Base-by-base conservation (phyloP, 2,797 vertebrate species). In the Lemur catta region DNA sequence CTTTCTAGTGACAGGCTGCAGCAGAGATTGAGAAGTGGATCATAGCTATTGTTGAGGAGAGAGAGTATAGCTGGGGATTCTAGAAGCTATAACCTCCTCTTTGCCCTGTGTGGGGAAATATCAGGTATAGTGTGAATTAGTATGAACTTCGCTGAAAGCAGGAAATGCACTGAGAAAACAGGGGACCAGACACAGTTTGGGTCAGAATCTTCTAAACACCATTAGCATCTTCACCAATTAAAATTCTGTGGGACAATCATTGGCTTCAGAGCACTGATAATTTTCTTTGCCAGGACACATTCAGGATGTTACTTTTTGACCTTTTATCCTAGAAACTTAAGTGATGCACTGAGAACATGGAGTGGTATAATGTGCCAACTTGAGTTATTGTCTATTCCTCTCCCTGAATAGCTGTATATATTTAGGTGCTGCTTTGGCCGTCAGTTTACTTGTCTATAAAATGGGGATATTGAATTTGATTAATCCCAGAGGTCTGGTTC, bases 1-100 rank as follows among this genome's bases (percentile, higher is more conserved):
- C 46, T 96, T 91, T 97, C 63, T 95, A 82, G 92, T 95, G 92
- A 89, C 74, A 95, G 69, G 41, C 41, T 96, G 78, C 76, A 43
- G 28, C n/a, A 22, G 72, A 85, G 81, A 95, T 46, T 63, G 65
- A 95, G 84, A 92, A 94, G 55, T 33, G 46, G 17, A 55, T 93
- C 41, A 33, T 35, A 59, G 67, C 46, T 72, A 41, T 69, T 78
- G 59, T 91, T 55, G 89, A 78, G 67, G 74, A 74, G 35, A 81
- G 75, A 59, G 93, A 72, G 24, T 26, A 72, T 59, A 17, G 24
- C 67, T 92, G 28, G 13, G 38, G 20, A 79, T 89, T 87, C 61
- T 74, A 38, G 43, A 93, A 81, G 22, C 17, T 50, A 4, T 67
- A 35, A 2, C 18, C 41, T 78, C 33, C 43, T 43, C 8, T 67